Base-by-base conservation (phyloP, 2,113 vertebrate genomes). In the Equus quagga region DNA sequence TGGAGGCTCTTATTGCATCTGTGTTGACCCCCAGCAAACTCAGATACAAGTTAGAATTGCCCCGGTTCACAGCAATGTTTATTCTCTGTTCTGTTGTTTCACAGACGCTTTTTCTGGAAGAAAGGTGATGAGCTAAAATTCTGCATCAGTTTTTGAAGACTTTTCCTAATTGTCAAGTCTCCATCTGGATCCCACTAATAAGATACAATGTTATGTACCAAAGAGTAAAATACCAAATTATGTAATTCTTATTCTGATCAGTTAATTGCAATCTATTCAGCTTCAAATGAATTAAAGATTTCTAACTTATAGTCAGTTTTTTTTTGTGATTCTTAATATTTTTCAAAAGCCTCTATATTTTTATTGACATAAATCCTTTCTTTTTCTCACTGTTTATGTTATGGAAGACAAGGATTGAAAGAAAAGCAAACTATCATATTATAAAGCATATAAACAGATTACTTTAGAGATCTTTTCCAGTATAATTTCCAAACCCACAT, bases 221-320 rank as follows among this genome's bases (percentile, higher is more conserved):
- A 82, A 95, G 69, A 82, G 33, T 91, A 60, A 94, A 81, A 70
- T 69, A 73, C 26, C 83, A 94, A 82, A 85, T 82, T 67, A 41
- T 33, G 1, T 69, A 90, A 58, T 91, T 91, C 60, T 73, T 85
- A 78, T 41, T 95, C 67, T 54, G 33, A 58, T 88, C 49, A 60
- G n/a, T 87, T 86, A 33, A 70, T 86, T 94, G 41, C 23, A 70
- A n/a, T 80, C 56, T 91, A 18, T 82, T 80, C 54, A 76, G 23
- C 54, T 92, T 76, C 73, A 95, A 10, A 81, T 89, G 41, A 96
- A 89, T 82, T 60, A 89, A 73, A 82, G 54, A 85, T 81, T 91
- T 81, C 70, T 76, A 65, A 88, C 44, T 62, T 87, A 64, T 3
- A 69, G 23, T 79, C 67, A 60, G 8, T 85, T 54, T 31, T 33